These are phyloP conservation scores for Potamarius usumacintae DNA, from an alignment of 2,113 vertebrate genomes.

Conservation along the genomic window DNA sequence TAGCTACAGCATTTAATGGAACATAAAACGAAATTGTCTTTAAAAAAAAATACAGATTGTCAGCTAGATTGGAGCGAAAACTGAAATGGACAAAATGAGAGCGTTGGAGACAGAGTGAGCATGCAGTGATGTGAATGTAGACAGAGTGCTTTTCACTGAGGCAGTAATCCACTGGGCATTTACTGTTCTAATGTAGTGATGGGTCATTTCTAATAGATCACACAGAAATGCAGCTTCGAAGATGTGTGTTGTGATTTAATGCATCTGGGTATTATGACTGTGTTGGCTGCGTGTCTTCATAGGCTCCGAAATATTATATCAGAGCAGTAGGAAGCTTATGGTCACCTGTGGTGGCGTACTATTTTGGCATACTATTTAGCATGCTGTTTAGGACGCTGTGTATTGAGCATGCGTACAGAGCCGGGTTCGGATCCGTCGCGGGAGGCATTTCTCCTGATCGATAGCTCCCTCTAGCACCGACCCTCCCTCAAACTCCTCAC, in stretches of 20 bases:
- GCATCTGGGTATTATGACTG: background rate
- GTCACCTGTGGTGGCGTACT: background rate
- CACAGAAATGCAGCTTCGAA: background rate
- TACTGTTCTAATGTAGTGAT: background rate
- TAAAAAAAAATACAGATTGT: background rate
- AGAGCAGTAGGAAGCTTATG: background rate
- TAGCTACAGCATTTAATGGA: background rate
- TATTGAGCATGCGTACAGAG: slow-evolving; percentile 42
- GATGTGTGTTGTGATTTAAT: background rate
- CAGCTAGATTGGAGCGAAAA: background rate
- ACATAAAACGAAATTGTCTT: background rate
- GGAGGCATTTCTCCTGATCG: slow-evolving; percentile 56
- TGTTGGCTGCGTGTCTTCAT: background rate
- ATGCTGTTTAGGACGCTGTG: background rate
- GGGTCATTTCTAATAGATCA: background rate
- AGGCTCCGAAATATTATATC: background rate
- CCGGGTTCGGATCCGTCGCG: slow-evolving; percentile 29
- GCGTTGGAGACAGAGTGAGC: background rate
- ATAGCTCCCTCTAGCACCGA: slow-evolving; percentile 61
- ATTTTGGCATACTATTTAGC: slow-evolving; percentile 1
- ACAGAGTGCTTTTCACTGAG: background rate
- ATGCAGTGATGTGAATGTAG: background rate
- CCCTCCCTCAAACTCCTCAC: slow-evolving; percentile 27
- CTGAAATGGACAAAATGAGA: background rate
- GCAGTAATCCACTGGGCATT: background rate